A percentile compares a stretch with the other conserved stretches of the same genome.
These are phyloP conservation scores for Erannis defoliaria DNA, from an alignment of 2,888 invertebrate genomes.

Conservation along the genomic window DNA sequence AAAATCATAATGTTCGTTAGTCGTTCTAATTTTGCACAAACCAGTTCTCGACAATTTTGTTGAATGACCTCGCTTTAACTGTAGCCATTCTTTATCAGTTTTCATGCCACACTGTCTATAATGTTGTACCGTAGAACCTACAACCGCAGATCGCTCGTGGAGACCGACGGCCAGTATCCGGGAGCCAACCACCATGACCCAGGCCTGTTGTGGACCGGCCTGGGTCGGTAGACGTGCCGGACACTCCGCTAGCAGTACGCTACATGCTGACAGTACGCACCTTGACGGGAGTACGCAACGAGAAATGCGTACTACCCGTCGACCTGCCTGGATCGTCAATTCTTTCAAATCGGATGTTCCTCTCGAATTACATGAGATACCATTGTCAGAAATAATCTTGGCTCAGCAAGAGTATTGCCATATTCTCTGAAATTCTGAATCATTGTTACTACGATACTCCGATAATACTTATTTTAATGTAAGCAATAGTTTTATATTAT, in stretches of 20 bases:
- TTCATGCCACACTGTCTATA: slow-evolving; percentile 31
- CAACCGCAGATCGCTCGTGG: slow-evolving; percentile 87
- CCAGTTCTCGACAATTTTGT: no score
- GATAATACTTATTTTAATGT: background rate
- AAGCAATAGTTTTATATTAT: no score
- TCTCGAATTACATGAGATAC: slow-evolving; percentile 32
- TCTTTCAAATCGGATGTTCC: background rate
- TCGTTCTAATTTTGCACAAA: no score
- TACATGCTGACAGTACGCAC: slow-evolving; percentile 1
- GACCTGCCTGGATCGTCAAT: slow-evolving; percentile 25
- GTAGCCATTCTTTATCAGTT: background rate
- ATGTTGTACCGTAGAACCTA: slow-evolving; percentile 84
- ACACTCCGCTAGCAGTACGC: slow-evolving; percentile 20
- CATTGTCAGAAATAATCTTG: slow-evolving; percentile 54
- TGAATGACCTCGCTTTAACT: background rate
- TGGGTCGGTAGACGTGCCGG: slow-evolving; percentile 78
- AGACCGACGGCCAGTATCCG: slow-evolving; percentile 85
- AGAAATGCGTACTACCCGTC: slow-evolving; percentile 28
- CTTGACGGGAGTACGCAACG: background rate
- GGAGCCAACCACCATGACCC: slow-evolving; percentile 89
- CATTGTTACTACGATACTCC: background rate
- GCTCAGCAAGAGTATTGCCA: slow-evolving; percentile 58
- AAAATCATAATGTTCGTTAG: no score
- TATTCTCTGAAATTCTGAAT: slow-evolving; percentile 42
- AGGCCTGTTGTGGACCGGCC: slow-evolving; percentile 88